A percentile compares a stretch with the other conserved stretches of the same genome.
Conservation (phyloP, 1,140 invertebrate genomes). For the Marisa cornuarietis region DNA sequence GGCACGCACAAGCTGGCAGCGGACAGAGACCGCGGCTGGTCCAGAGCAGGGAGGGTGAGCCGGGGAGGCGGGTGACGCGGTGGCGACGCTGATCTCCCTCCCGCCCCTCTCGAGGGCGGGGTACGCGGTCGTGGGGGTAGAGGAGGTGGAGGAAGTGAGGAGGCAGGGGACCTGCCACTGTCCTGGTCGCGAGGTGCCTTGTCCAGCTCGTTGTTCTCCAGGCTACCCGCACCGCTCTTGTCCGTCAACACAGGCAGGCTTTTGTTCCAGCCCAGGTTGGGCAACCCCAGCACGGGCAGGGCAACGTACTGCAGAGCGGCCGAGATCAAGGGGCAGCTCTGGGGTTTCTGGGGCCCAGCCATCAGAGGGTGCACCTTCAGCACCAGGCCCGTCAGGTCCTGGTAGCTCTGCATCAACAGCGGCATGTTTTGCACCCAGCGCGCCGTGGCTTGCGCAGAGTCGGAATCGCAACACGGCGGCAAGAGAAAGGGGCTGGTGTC, state of each 20-base stretch:
- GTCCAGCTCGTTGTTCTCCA: conserved; percentile 10
- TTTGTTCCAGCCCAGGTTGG: conserved; percentile 27
- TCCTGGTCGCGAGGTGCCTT: neutral
- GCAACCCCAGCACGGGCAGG: conserved; percentile 14
- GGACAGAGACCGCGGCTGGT: conserved; percentile 4
- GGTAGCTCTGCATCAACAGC: conserved; percentile 30
- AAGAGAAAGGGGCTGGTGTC: conserved; percentile 3
- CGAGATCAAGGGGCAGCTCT: conserved; percentile 33
- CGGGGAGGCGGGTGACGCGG: neutral
- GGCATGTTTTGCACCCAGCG: conserved; percentile 41
- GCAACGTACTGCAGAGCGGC: conserved; percentile 13
- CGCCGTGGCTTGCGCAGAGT: conserved; percentile 3
- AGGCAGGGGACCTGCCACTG: neutral
- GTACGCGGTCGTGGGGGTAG: conserved; percentile 7
- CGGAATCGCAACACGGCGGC: neutral
- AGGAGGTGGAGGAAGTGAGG: neutral
- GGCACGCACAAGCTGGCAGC: conserved; percentile 2
- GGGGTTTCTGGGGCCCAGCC: conserved; percentile 19
- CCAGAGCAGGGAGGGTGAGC: neutral
- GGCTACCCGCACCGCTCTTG: conserved; percentile 7
- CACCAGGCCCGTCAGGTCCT: conserved; percentile 30
- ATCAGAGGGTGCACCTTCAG: conserved; percentile 26
- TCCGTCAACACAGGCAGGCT: conserved; percentile 34
- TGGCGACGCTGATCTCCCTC: neutral
- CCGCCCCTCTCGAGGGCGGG: neutral